phyloP scores from a whole-genome alignment of 2,888 invertebrate genomes.

The Heliconius erato region DNA sequence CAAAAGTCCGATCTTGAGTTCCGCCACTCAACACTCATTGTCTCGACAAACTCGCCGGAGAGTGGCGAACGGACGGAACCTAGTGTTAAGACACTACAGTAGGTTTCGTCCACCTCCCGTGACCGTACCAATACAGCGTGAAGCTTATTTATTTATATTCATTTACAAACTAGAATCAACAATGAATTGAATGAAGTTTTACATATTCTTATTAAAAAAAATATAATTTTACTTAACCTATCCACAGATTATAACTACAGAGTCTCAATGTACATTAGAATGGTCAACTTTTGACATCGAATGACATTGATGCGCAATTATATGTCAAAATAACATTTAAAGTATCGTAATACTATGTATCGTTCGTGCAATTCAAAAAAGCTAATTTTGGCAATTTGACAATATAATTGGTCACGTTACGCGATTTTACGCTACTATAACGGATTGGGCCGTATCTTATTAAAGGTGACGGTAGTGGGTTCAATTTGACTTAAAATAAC shows the following conservation, averaged over 20 bases:
- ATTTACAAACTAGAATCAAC: neutral
- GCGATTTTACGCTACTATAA: neutral
- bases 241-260: neutral
- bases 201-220: neutral
- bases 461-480: neutral
- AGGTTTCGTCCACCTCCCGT: too few species aligned
- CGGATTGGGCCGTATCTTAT: neutral
- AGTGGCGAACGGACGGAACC: too few species aligned
- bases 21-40: too few species aligned
- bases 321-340: slow-evolving; percentile 15
- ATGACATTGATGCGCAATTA: slow-evolving; percentile 25
- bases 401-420: slow-evolving; percentile 19
- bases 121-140: too few species aligned
- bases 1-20: too few species aligned
- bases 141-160: too few species aligned
- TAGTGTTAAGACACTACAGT: too few species aligned
- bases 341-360: neutral
- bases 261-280: neutral
- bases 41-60: too few species aligned
- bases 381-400: slow-evolving; percentile 15
- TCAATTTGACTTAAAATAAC: neutral
- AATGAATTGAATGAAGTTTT: neutral
- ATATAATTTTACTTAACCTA: neutral
- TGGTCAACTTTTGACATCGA: slow-evolving; percentile 26
- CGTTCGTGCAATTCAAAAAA: slow-evolving; percentile 5